Evolutionary conservation across 2,888 invertebrate genomes (phyloP).

Genomic region (Yponomeuta sedellus): DNA sequence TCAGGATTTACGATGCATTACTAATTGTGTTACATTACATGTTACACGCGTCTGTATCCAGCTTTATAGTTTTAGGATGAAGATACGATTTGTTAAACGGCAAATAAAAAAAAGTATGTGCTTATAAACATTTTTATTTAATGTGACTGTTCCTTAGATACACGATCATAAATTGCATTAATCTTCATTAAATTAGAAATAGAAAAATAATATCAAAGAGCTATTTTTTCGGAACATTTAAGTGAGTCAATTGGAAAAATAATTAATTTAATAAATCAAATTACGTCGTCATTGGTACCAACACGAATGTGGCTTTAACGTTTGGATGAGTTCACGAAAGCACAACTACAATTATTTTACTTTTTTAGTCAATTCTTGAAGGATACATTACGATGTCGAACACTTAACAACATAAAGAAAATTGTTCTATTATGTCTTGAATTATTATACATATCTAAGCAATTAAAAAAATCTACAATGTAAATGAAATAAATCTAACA

Average conservation of each 20-base stretch:
- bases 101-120: conserved; percentile 13
- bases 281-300: not conserved
- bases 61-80: too few relatives aligned
- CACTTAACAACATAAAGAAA: conserved; percentile 36
- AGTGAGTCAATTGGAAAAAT: conserved; percentile 44
- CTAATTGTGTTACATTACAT: too few relatives aligned
- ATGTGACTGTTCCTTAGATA: conserved; percentile 68
- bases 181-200: conserved; percentile 74
- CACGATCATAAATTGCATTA: conserved; percentile 66
- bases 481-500: conserved; percentile 46
- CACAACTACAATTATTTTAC: conserved; percentile 29
- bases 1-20: too few relatives aligned
- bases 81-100: too few relatives aligned
- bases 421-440: conserved; percentile 61
- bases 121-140: conserved; percentile 54
- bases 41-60: too few relatives aligned
- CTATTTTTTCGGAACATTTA: conserved; percentile 66
- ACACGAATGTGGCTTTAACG: conserved; percentile 20
- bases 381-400: conserved; percentile 25
- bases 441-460: conserved; percentile 37
- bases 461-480: conserved; percentile 46
- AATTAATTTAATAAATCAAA: not conserved
- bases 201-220: conserved; percentile 76
- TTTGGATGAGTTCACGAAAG: conserved; percentile 31
- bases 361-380: not conserved